phyloP scores from a whole-genome alignment of 2,888 invertebrate species.

The Stictocephala bisonia region DNA sequence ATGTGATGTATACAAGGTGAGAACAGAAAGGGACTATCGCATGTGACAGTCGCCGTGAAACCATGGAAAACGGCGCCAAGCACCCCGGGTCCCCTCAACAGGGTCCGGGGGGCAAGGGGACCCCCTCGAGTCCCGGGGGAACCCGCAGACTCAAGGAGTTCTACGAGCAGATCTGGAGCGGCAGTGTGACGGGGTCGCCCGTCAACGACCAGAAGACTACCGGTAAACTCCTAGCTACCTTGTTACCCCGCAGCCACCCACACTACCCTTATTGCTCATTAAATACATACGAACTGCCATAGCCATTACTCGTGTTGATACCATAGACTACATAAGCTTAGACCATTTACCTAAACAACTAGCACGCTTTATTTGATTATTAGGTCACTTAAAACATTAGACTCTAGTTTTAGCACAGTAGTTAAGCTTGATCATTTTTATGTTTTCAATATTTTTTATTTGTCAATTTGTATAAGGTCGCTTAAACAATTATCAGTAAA shows the following conservation, averaged over 20 bases:
- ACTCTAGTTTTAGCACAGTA: no score
- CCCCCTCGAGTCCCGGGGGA: constrained; percentile 35
- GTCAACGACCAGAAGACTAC: constrained; percentile 8
- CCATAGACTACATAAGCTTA: no score
- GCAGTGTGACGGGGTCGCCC: constrained; percentile 58
- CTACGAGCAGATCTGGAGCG: constrained; percentile 83
- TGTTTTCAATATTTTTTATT: no score
- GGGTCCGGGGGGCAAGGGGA: constrained; percentile 62
- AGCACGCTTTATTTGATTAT: no score
- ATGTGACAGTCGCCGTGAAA: constrained; percentile 1
- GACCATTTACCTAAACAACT: no score
- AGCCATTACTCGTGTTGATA: no score
- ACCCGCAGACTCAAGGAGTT: constrained; percentile 74
- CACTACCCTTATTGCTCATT: no score
- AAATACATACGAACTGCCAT: no score
- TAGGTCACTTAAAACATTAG: no score
- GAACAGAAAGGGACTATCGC: not conserved
- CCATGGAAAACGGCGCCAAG: constrained; percentile 33
- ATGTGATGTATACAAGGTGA: constrained; percentile 27
- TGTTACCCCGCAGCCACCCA: constrained; percentile 1
- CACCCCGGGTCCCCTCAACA: constrained; percentile 1
- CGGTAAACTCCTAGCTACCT: constrained; percentile 39
- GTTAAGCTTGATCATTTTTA: no score
- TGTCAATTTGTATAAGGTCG: no score
- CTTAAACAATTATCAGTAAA: no score